Conservation (phyloP, 2,797 vertebrate genomes). For the Cossypha niveicapilla region DNA sequence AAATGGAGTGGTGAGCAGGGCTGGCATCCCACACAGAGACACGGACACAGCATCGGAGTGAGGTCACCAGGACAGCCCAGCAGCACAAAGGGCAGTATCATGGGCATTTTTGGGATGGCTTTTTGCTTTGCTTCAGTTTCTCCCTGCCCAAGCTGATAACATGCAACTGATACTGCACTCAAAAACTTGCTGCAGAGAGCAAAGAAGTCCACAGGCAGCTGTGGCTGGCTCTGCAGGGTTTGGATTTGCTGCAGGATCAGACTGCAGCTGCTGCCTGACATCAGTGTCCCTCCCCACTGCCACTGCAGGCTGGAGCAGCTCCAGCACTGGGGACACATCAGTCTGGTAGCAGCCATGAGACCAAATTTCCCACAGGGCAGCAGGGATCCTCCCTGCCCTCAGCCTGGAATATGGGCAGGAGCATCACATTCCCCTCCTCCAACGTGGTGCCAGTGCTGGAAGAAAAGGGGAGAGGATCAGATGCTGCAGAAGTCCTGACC, state of each 20-base stretch:
- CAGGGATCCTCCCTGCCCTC: not conserved
- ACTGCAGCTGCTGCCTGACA: not conserved
- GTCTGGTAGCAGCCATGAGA: not conserved
- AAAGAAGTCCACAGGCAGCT: not conserved
- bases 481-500: not conserved
- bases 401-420: not conserved
- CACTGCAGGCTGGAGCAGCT: not conserved
- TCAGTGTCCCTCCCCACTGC: not conserved
- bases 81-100: rapidly evolving
- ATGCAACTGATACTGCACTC: rapidly evolving
- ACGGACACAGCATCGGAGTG: rapidly evolving
- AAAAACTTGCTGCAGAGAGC: not conserved
- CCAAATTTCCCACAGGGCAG: not conserved
- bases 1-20: not conserved
- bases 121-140: not conserved
- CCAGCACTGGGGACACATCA: rapidly evolving
- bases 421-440: not conserved
- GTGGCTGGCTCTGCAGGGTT: not conserved
- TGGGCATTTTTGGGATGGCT: not conserved
- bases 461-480: not conserved
- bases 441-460: rapidly evolving
- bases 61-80: not conserved
- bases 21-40: not conserved
- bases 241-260: not conserved
- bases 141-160: not conserved